phyloP scores from a whole-genome alignment of 2,888 invertebrate genomes.

The Leucophenga maculata region DNA sequence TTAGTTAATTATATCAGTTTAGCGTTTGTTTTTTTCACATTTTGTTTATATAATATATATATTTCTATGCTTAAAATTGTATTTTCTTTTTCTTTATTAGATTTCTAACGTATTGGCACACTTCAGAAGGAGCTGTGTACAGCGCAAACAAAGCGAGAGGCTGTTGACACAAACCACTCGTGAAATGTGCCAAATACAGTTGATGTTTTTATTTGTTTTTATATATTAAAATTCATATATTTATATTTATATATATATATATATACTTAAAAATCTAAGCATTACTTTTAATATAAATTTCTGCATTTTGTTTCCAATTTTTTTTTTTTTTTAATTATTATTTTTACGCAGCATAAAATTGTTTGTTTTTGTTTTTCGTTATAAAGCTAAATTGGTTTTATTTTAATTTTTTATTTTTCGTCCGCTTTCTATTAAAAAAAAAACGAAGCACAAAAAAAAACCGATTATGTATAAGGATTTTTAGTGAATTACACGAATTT shows the following conservation, averaged over 20 bases:
- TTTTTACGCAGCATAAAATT: slow-evolving; percentile 22
- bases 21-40: slow-evolving; percentile 21
- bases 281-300: slow-evolving; percentile 22
- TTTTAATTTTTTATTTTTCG: background rate
- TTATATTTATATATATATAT: background rate
- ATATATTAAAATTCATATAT: background rate
- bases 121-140: too few relatives aligned
- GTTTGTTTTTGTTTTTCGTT: background rate
- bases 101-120: too few relatives aligned
- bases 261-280: slow-evolving; percentile 33
- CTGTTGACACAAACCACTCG: too few relatives aligned
- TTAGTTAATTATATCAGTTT: slow-evolving; percentile 26
- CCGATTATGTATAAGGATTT: too few relatives aligned
- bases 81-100: background rate
- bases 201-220: background rate
- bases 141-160: too few relatives aligned
- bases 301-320: background rate
- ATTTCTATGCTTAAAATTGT: slow-evolving; percentile 1
- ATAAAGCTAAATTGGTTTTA: slow-evolving; percentile 25
- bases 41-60: background rate
- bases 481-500: too few relatives aligned
- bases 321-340: slow-evolving; percentile 8
- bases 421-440: background rate
- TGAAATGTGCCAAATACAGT: background rate
- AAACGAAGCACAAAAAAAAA: too few relatives aligned